Base-by-base conservation (phyloP, 2,113 vertebrate species). In the Brachyhypopomus gauderio region DNA sequence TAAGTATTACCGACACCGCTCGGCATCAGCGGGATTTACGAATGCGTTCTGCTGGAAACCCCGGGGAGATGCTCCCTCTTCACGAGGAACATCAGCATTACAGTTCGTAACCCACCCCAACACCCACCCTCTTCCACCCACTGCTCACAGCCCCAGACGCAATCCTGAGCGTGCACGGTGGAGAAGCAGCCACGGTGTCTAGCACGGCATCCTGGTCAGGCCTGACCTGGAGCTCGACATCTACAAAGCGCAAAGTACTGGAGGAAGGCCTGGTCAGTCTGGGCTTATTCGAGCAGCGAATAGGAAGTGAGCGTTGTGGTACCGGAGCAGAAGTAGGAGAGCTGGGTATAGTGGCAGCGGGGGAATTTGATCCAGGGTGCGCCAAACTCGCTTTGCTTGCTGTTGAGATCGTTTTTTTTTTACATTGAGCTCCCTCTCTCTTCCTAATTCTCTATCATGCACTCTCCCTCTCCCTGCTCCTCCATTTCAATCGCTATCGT, bases 221-320 rank as follows among this genome's bases (percentile, higher is more conserved):
- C 5, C 36, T 56, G 66, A 64, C 75, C 16, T 30, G 59, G 70
- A 79, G 72, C 60, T 74, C 41, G 41, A 41, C 41, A 52, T 14
- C 45, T 55, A 77, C 64, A 52, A 23, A 71, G 23, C 11, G 12
- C 23, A 59, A 16, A 52, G 52, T 69, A 73, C 64, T 69, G 23
- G 78, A 82, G 78, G 78, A 80, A n/a, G 55, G 27, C 22, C 45
- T 30, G 62, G 75, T 80, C 77, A 85, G 62, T 4, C 73, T 69
- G 64, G 72, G 67, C 69, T 81, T 63, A 88, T 85, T 87, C 86
- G 87, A 64, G 84, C 84, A 81, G 77, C 84, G 69, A 85, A 82
- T 80, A 14, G 38, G 56, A 72, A 52, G 48, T 34, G 41, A 59
- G n/a, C 71, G 22, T 73, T 77, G 71, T 45, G 36, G 58, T 72